These are phyloP conservation scores for Maniola jurtina DNA, from an alignment of 1,140 invertebrate genomes.

Conservation along the genomic window DNA sequence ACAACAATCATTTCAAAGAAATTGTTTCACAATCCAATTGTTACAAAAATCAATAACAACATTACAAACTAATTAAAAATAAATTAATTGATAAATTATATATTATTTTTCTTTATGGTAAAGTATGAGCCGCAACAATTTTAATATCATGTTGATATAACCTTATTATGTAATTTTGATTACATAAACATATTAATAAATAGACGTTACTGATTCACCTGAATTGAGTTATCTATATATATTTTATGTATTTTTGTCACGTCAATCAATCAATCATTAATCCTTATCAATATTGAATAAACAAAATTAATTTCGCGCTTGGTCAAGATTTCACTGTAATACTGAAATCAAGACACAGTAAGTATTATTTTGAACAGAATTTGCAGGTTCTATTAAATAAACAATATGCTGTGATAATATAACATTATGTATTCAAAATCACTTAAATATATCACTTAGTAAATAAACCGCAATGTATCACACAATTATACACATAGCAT, in stretches of 20 bases:
- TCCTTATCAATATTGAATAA: too few relatives aligned
- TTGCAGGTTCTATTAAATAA: conserved; percentile 22
- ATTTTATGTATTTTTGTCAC: too few relatives aligned
- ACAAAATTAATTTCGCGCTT: too few relatives aligned
- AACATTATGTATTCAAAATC: conserved; percentile 9
- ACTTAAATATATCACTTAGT: conserved; percentile 45
- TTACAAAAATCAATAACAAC: conserved; percentile 54
- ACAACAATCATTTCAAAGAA: conserved; percentile 20
- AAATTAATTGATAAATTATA: conserved; percentile 65
- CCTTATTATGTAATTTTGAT: conserved; percentile 50
- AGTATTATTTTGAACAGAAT: not conserved
- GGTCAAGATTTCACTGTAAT: too few relatives aligned
- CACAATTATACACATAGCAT: conserved; percentile 71
- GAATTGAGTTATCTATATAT: not conserved
- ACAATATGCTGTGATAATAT: conserved; percentile 2
- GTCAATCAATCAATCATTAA: too few relatives aligned
- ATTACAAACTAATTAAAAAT: conserved; percentile 63
- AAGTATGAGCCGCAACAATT: conserved; percentile 70
- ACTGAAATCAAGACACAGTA: too few relatives aligned
- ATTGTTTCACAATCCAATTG: conserved; percentile 43
- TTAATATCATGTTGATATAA: conserved; percentile 76
- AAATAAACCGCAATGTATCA: conserved; percentile 67
- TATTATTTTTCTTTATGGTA: conserved; percentile 41
- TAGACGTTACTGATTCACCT: not conserved
- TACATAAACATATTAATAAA: conserved; percentile 15